Evolutionary conservation across 2,888 invertebrate species (phyloP), one percentile per base, ranked within the genome.

Genomic region (Zootermopsis nevadensis): DNA sequence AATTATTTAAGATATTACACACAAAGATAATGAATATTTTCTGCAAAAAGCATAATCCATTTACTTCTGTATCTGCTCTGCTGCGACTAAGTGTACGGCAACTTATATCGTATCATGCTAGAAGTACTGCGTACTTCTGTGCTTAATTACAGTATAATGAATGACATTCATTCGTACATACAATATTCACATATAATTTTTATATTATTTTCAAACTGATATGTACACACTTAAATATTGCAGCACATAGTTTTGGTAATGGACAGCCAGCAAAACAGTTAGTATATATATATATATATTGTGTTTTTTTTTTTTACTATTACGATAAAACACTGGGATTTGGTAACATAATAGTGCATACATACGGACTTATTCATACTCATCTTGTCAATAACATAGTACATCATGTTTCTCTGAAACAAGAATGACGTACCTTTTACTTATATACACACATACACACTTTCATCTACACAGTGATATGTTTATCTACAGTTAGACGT

Each of bases 191-290:
- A 76, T 80, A 33, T 80, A 80, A 33, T 48, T 83, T 38, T 60
- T 74, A 74, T 74, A n/a, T 74, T 74, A 22, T 69, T 74, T 74
- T 69, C 8, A 74, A 38, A 74, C 42, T 81, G 83, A 83, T 83
- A 83, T 83, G 83, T 83, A 83, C 83, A 74, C 74, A 81, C 76
- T 81, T 82, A 83, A 53, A 53, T 81, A 83, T 80, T 76, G 77
- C 82, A 83, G 83, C 77, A 83, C 77, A 69, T 42, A 48, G 72
- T 81, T 83, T 76, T 38, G 76, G 60, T 82, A 76, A 84, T 77
- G 82, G 82, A 82, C 84, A 84, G 74, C 79, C 66, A 82, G 72
- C 74, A 60, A 79, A 82, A 84, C 82, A 82, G 76, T 84, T 60
- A 84, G 77, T 80, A 82, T 80, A 77, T 27, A 38, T 60, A 74